phyloP scores from a whole-genome alignment of 2,113 vertebrate genomes.

The Azemiops feae region DNA sequence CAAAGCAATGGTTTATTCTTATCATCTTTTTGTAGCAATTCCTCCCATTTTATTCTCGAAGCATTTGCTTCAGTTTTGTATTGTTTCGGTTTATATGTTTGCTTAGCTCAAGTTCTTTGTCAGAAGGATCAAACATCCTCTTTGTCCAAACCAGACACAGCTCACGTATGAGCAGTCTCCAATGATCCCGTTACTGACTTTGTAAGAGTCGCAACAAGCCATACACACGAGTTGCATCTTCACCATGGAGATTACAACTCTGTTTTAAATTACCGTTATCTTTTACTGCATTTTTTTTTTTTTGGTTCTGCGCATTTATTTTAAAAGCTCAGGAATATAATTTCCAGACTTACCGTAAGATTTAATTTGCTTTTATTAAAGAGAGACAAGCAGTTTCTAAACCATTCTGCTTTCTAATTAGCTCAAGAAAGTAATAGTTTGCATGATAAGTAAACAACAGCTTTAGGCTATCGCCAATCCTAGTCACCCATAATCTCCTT shows the following conservation, averaged over 20 bases:
- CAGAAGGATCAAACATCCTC: background rate
- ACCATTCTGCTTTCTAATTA: background rate
- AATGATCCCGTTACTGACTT: background rate
- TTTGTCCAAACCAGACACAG: background rate
- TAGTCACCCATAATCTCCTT: background rate
- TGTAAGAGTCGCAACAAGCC: background rate
- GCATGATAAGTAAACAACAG: background rate
- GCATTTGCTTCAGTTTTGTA: background rate
- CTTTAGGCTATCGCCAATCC: background rate
- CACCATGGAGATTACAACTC: background rate
- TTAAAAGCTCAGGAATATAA: background rate
- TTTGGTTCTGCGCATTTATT: background rate
- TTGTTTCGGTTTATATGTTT: background rate
- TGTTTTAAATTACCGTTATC: background rate
- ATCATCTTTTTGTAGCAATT: background rate
- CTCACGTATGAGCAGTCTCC: background rate
- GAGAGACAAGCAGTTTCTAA: background rate
- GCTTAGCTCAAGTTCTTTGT: background rate
- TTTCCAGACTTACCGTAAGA: background rate
- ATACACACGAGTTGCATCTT: background rate
- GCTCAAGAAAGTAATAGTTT: background rate
- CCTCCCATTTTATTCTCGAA: background rate
- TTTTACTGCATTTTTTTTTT: background rate
- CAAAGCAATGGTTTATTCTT: background rate
- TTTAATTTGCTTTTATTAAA: background rate